phyloP scores from a whole-genome alignment of 2,888 invertebrate genomes.

The Pristionchus entomophagus region DNA sequence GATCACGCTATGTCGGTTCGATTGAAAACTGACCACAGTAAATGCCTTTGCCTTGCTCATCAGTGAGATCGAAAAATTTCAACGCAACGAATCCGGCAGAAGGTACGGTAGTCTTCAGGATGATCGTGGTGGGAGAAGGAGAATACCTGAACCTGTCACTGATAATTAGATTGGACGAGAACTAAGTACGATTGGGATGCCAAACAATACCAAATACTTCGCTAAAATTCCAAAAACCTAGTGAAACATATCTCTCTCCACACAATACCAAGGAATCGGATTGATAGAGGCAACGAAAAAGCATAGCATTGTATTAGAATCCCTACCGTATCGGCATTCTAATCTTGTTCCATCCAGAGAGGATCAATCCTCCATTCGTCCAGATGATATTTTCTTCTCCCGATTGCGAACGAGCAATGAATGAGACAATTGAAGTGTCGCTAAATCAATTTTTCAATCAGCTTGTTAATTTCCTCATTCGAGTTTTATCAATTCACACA shows the following conservation, averaged over 20 bases:
- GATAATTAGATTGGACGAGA: background rate
- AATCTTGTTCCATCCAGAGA: conserved; percentile 31
- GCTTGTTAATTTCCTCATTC: no score
- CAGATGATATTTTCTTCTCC: conserved; percentile 32
- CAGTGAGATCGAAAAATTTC: conserved; percentile 14
- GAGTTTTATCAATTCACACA: no score
- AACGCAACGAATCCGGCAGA: background rate
- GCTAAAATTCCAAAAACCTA: no score
- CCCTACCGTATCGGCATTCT: conserved; percentile 37
- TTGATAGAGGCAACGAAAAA: no score
- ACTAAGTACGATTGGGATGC: no score
- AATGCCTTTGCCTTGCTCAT: conserved; percentile 4
- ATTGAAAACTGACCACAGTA: conserved; percentile 39
- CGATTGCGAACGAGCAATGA: background rate
- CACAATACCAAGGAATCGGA: no score
- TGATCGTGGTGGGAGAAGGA: conserved; percentile 9
- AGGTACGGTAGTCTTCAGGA: background rate
- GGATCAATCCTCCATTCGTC: conserved; percentile 29
- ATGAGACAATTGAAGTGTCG: background rate
- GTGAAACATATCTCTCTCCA: no score
- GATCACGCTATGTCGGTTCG: no score
- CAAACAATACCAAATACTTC: no score
- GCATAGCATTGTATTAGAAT: no score
- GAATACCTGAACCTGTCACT: background rate
- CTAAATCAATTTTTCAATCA: background rate